phyloP scores from a whole-genome alignment of 2,797 vertebrate genomes.

The Neosilurus mollespiculum region DNA sequence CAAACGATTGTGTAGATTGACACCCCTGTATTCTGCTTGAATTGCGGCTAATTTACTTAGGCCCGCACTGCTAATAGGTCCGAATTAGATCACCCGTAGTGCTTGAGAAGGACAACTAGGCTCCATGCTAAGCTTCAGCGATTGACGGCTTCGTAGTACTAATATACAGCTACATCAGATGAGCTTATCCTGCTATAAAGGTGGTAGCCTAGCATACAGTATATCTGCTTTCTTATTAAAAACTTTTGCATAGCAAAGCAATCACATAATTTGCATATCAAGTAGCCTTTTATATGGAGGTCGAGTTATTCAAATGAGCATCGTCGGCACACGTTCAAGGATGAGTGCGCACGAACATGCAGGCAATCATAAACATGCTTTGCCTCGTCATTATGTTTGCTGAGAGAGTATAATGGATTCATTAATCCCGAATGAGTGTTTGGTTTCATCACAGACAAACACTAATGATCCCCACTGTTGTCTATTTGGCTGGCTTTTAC shows the following conservation, averaged over 20 bases:
- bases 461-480: conserved; percentile 35
- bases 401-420: conserved; percentile 52
- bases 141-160: not conserved
- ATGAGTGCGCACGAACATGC: not conserved
- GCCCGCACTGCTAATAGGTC: not conserved
- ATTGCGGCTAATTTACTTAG: too few relatives aligned
- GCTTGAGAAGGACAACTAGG: not conserved
- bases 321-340: not conserved
- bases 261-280: conserved; percentile 19
- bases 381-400: conserved; percentile 37
- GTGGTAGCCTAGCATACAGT: too few relatives aligned
- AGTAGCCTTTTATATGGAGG: conserved; percentile 13
- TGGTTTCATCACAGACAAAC: conserved; percentile 45
- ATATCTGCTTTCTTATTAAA: not conserved
- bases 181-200: not conserved
- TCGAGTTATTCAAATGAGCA: not conserved
- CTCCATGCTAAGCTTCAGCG: not conserved
- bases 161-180: not conserved
- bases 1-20: not conserved
- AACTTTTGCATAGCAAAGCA: not conserved
- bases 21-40: not conserved
- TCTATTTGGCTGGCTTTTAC: conserved; percentile 27
- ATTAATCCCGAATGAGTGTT: conserved; percentile 58
- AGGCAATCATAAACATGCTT: conserved; percentile 29
- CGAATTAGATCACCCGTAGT: not conserved